Evolutionary conservation across 1,140 invertebrate genomes (phyloP).

Genomic region (Drosophila erecta): DNA sequence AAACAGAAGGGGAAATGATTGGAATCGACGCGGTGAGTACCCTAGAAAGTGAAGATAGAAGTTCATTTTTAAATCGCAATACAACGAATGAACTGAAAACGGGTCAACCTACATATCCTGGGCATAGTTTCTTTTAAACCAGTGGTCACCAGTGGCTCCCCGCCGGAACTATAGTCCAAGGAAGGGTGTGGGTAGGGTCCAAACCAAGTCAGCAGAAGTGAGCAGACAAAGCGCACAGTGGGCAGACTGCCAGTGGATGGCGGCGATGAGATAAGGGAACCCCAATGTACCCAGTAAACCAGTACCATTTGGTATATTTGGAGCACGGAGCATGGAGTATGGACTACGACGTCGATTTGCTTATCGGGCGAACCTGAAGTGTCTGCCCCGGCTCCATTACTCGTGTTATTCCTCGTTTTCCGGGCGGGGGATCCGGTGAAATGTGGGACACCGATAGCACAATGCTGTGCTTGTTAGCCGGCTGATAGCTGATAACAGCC

Average conservation of each 20-base stretch:
- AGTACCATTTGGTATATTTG: conserved; percentile 4
- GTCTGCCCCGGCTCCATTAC: conserved; percentile 28
- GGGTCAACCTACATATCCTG: background rate
- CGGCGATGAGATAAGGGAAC: conserved; percentile 32
- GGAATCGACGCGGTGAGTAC: conserved; percentile 7
- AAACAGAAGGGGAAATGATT: conserved; percentile 26
- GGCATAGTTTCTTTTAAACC: background rate
- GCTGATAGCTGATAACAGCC: conserved; percentile 31
- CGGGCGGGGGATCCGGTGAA: conserved; percentile 8
- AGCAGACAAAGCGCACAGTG: conserved; percentile 8
- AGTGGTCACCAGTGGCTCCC: too few relatives aligned
- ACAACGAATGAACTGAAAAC: too few relatives aligned
- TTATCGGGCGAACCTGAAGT: conserved; percentile 51
- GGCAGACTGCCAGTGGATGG: conserved; percentile 30
- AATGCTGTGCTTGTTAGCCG: conserved; percentile 38
- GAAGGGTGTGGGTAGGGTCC: background rate
- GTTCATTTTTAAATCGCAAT: too few relatives aligned
- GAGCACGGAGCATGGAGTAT: conserved; percentile 21
- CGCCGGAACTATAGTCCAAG: too few relatives aligned
- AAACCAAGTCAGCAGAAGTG: background rate
- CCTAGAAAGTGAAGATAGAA: background rate
- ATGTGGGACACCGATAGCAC: conserved; percentile 56
- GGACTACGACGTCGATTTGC: conserved; percentile 22
- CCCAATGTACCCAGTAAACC: background rate
- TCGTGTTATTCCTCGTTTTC: background rate